Evolutionary conservation across 2,888 invertebrate species (phyloP).

Genomic region (Chaetoderma sp.): DNA sequence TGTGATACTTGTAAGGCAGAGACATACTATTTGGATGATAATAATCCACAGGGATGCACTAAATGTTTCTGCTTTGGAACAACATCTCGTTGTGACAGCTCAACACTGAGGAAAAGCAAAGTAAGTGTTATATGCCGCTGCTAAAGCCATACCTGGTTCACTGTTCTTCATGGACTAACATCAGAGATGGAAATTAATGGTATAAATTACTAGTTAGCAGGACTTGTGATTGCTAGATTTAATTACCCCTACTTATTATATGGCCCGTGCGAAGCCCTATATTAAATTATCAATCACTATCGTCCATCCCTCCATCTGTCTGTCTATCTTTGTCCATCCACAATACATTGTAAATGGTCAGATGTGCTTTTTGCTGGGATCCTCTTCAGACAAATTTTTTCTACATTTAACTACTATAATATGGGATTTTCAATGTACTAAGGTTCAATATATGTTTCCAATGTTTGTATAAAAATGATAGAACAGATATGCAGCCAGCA

Average conservation of each 20-base stretch:
- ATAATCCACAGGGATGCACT: constrained; percentile 91
- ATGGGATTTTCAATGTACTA: background rate
- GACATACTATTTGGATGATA: constrained; percentile 88
- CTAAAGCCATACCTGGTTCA: no score
- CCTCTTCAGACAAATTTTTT: no score
- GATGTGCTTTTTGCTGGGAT: no score
- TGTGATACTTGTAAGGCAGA: constrained; percentile 92
- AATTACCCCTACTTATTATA: no score
- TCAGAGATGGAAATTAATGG: background rate
- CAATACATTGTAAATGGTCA: no score
- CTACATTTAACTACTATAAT: no score
- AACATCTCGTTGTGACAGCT: constrained; percentile 87
- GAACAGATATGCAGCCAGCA: background rate
- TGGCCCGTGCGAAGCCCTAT: no score
- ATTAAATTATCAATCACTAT: no score
- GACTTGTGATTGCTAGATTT: no score
- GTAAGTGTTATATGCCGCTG: constrained; percentile 66
- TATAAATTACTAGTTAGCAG: no score
- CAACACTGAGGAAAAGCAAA: constrained; percentile 83
- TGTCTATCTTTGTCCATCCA: no score
- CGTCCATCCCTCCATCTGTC: no score
- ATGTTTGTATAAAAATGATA: background rate
- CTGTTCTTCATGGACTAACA: background rate
- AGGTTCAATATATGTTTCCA: background rate
- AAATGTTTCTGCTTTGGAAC: constrained; percentile 98